Percentiles rank a stretch among this genome's conserved stretches.
These are phyloP conservation scores for Thaumatotibia leucotreta DNA, from an alignment of 1,140 invertebrate species.

Conservation along the genomic window DNA sequence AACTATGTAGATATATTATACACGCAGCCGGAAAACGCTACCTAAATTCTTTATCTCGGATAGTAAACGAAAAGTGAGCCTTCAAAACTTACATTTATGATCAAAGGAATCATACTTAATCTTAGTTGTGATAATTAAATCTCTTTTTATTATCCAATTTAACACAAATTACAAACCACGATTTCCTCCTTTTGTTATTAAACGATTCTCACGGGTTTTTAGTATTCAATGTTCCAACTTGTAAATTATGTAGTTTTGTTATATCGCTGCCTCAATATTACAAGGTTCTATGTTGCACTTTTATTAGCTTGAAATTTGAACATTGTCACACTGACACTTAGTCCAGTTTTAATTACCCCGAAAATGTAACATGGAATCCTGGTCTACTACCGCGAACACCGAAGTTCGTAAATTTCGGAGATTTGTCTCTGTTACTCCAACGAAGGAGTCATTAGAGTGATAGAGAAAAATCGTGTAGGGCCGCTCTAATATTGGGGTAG, in stretches of 20 bases:
- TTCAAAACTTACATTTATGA: not conserved
- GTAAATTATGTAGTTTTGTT: conserved; percentile 8
- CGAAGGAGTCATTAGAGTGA: too few relatives aligned
- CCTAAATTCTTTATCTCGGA: not conserved
- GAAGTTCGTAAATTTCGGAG: too few relatives aligned
- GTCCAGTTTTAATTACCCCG: too few relatives aligned
- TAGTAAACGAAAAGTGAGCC: not conserved
- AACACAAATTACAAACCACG: not conserved
- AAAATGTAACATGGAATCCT: too few relatives aligned
- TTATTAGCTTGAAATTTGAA: too few relatives aligned
- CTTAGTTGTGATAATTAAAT: not conserved
- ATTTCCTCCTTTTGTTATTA: not conserved
- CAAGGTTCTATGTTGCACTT: too few relatives aligned
- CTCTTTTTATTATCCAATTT: not conserved
- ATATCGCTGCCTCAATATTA: too few relatives aligned
- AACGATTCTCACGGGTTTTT: conserved; percentile 6
- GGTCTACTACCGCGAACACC: too few relatives aligned
- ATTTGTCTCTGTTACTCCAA: too few relatives aligned
- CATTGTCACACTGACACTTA: too few relatives aligned
- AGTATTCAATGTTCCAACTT: not conserved
- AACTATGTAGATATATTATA: not conserved
- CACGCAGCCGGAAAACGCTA: not conserved
- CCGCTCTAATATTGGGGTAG: too few relatives aligned
- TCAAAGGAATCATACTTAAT: not conserved
- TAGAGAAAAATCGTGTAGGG: too few relatives aligned